Evolutionary conservation across 2,888 invertebrate genomes (phyloP), one percentile per base, ranked within the genome.

Genomic region (Drosophila testacea): DNA sequence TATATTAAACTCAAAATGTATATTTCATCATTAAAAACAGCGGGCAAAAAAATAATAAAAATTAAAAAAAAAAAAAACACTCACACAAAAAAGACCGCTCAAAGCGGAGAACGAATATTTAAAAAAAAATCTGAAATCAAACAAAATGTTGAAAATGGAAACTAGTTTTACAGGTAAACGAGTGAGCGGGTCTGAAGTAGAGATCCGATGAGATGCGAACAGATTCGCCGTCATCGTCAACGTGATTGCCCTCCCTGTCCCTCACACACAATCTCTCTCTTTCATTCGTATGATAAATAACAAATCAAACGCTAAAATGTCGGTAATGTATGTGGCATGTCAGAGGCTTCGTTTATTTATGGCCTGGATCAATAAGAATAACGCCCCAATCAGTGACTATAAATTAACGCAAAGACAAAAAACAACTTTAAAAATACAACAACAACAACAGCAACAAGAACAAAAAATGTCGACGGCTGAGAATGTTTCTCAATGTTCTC

Each of bases 221-320:
- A 67, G 62, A 66, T 78, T 71, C 77, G 63, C 65, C 73, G 61
- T 74, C 72, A 61, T 77, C 77, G 68, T 73, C 72, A 72, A 62
- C 68, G 78, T 69, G 60, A 76, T 70, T 68, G 80, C 65, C 63
- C 27, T 39, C 56, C 7, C 68, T 46, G 30, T 57, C 47, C 48
- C 41, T 42, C 78, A 34, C 54, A 41, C 50, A 46, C 38, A 61
- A 6, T 32, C 60, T 57, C 67, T 36, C 54, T 62, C 69, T 41
- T 47, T 65, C 71, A 60, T 73, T 88, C 77, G 75, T 88, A 85
- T 87, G 86, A 87, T 89, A 90, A 87, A 87, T 87, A 87, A 90
- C 86, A 90, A 90, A 87, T 87, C 86, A 87, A 87, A 90, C 88
- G 90, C 88, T 90, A 89, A 86, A 86, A 87, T 90, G 90, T 87